Base-by-base conservation (phyloP, 2,797 vertebrate species). In the Sciurus carolinensis region DNA sequence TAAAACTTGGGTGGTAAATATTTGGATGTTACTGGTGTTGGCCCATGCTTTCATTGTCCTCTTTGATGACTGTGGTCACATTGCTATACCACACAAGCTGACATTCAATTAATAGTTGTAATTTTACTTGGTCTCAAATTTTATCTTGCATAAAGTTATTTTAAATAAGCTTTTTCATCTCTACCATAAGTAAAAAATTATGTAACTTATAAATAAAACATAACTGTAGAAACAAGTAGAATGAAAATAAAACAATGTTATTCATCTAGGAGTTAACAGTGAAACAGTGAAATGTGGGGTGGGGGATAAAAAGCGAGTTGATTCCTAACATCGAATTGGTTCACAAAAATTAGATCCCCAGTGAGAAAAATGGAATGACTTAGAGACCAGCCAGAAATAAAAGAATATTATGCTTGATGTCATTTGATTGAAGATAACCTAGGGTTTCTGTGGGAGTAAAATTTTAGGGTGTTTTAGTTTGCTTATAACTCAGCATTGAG, bases 121-220 rank as follows among this genome's bases (percentile, higher is more conserved):
- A 83, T 67, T 86, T 88, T 88, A n/a, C 82, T 86, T 64, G 24
- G 18, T 44, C 72, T 84, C 54, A 67, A 30, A 30, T 59, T 50
- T 82, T 83, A 42, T n/a, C 64, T 91, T 52, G 44, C 26, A 18
- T 67, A 88, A 36, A 71, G 18, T 88, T 87, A 73, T 69, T 94
- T 75, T 82, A 75, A 91, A 71, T 36, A 81, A 96, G 64, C 7
- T 52, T 72, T 90, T 52, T 15, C 18, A 75, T 71, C 47, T 87
- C 17, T 84, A 42, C 47, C 47, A 33, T 44, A 72, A 79, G n/a
- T 20, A 79, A 47, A 95, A 92, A 87, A 71, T 6, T 76, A 47
- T n/a, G 59, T 47, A 59, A 30, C 4, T 89, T 59, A 67, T 59
- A 80, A 69, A 79, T 33, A 71, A 66, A 83, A 76, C 2, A 7